A percentile compares a stretch with the other conserved stretches of the same genome.
These are phyloP conservation scores for Cynoglossus semilaevis DNA, from an alignment of 2,113 vertebrate species.

Conservation along the genomic window DNA sequence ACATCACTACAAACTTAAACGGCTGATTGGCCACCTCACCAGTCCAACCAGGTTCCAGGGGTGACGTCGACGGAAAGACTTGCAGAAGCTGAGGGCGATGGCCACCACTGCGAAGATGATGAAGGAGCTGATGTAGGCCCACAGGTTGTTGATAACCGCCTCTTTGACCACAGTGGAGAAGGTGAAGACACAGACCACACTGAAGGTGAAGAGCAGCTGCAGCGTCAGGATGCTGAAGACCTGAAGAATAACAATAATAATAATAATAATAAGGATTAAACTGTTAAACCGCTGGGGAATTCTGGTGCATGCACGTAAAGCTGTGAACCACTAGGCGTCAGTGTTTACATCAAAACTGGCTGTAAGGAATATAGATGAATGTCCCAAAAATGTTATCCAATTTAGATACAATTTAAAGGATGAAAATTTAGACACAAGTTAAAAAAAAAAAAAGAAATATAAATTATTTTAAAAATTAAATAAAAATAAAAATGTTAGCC, in stretches of 20 bases:
- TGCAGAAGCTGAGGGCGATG: constrained; percentile 40
- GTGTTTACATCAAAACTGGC: no score
- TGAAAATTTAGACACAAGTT: no score
- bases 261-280: no score
- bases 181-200: constrained; percentile 74
- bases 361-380: no score
- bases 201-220: constrained; percentile 76
- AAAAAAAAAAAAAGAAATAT: no score
- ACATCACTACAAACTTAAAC: not conserved
- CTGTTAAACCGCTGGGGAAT: no score
- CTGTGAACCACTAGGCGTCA: no score
- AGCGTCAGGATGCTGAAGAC: constrained; percentile 73
- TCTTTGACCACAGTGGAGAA: constrained; percentile 62
- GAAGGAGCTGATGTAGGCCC: constrained; percentile 69
- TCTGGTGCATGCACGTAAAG: no score
- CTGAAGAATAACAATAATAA: constrained; percentile 45
- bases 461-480: no score
- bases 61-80: constrained; percentile 60
- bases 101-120: constrained; percentile 58
- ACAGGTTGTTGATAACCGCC: constrained; percentile 52
- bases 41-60: constrained; percentile 76
- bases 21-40: constrained; percentile 51
- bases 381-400: no score
- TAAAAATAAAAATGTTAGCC: no score
- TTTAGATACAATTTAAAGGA: no score